phyloP scores from a whole-genome alignment of 2,888 invertebrate species.

The Epistrophe eligans region DNA sequence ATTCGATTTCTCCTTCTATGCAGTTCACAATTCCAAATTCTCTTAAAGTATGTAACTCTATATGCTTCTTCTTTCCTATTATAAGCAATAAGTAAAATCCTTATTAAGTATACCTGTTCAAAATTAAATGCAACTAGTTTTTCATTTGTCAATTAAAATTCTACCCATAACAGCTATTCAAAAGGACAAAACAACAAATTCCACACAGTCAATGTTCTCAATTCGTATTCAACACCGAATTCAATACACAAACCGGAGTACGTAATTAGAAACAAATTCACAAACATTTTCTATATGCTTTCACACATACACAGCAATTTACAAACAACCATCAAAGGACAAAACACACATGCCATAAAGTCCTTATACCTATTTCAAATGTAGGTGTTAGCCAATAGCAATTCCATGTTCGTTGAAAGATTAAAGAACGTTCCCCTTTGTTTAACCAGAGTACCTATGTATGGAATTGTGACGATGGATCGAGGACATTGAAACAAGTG shows the following conservation, averaged over 20 bases:
- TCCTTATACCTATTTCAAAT: slow-evolving; percentile 3
- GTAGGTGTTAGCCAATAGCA: slow-evolving; percentile 39
- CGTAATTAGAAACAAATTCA: slow-evolving; percentile 18
- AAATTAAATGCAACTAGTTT: neutral
- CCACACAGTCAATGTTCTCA: neutral
- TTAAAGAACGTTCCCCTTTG: slow-evolving; percentile 26
- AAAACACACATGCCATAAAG: neutral
- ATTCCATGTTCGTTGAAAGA: slow-evolving; percentile 44
- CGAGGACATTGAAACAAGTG: slow-evolving; percentile 1
- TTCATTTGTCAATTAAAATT: neutral
- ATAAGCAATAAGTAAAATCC: too few relatives aligned
- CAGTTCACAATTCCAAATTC: too few relatives aligned
- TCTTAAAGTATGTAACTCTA: too few relatives aligned
- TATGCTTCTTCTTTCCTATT: too few relatives aligned
- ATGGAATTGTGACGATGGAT: neutral
- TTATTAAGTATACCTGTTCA: too few relatives aligned
- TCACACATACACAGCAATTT: slow-evolving; percentile 4
- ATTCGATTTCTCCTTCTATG: too few relatives aligned
- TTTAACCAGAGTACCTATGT: neutral
- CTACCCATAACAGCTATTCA: neutral
- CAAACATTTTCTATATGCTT: slow-evolving; percentile 8
- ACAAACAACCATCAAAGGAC: neutral
- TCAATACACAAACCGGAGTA: neutral
- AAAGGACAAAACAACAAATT: neutral
- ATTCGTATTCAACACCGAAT: neutral